Evolutionary conservation across 92 coral and sea anemone species (phyloP).

Genomic region (Parazoanthus atlanticus): DNA sequence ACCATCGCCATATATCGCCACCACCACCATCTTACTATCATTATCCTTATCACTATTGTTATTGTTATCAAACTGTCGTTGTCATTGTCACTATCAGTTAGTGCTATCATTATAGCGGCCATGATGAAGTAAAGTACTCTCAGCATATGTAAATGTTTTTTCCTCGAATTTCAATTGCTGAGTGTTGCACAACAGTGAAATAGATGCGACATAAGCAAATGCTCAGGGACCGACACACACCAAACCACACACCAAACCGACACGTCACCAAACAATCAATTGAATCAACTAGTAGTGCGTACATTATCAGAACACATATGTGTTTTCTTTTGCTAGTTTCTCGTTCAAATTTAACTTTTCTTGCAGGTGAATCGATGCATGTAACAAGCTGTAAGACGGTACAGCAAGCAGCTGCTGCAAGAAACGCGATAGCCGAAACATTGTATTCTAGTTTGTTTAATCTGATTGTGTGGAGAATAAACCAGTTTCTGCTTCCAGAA

Average conservation of each 20-base stretch:
- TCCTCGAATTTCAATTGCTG: too few relatives aligned
- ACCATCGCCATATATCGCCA: too few relatives aligned
- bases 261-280: too few relatives aligned
- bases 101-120: too few relatives aligned
- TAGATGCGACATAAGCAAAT: too few relatives aligned
- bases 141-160: not conserved
- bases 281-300: not conserved
- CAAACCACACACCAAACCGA: too few relatives aligned
- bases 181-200: too few relatives aligned
- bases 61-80: not conserved
- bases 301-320: not conserved
- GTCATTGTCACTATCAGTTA: too few relatives aligned
- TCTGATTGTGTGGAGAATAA: slow-evolving; percentile 73
- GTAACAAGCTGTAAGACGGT: slow-evolving; percentile 42
- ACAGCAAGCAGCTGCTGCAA: slow-evolving; percentile 56
- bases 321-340: too few relatives aligned
- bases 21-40: not conserved
- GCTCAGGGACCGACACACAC: too few relatives aligned
- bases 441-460: slow-evolving; percentile 69
- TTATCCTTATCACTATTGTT: too few relatives aligned
- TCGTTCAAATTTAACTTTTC: not conserved
- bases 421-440: slow-evolving; percentile 64
- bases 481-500: slow-evolving; percentile 39
- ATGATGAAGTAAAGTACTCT: not conserved
- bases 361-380: not conserved